Evolutionary conservation across 2,888 invertebrate species (phyloP).

Genomic region (Apamea sordens): DNA sequence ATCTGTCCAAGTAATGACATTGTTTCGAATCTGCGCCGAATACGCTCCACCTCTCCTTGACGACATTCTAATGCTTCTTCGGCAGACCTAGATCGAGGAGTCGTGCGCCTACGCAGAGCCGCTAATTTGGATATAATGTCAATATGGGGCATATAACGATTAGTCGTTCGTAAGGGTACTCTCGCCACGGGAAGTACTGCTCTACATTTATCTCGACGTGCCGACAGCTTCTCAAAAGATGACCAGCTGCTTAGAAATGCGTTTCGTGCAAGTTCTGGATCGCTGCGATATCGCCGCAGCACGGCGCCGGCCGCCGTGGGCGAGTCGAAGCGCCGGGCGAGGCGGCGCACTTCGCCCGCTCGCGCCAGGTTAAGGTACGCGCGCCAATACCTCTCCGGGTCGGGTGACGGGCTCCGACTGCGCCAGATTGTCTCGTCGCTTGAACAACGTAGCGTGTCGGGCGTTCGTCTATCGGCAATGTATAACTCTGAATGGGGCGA

Average conservation of each 20-base stretch:
- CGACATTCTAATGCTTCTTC: conserved; percentile 89
- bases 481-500: conserved; percentile 89
- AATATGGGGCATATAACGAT: conserved; percentile 96
- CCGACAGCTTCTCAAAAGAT: conserved; percentile 83
- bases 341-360: conserved; percentile 94
- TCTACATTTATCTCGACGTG: conserved; percentile 77
- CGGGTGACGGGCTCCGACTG: conserved; percentile 94
- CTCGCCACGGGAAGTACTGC: conserved; percentile 92
- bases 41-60: conserved; percentile 93
- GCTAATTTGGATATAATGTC: conserved; percentile 97
- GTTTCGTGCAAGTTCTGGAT: conserved; percentile 93
- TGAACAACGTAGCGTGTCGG: conserved; percentile 89
- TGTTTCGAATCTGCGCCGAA: conserved; percentile 93
- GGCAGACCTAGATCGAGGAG: conserved; percentile 87
- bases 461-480: conserved; percentile 86
- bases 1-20: conserved; percentile 93
- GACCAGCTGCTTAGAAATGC: conserved; percentile 88
- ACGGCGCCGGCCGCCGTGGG: conserved; percentile 89
- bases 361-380: conserved; percentile 93
- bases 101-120: conserved; percentile 88
- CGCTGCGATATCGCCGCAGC: conserved; percentile 93
- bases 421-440: conserved; percentile 92
- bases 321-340: conserved; percentile 95
- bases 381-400: conserved; percentile 92
- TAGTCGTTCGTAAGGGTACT: conserved; percentile 91